These are phyloP conservation scores for Girardia tigrina DNA, from an alignment of 2,888 invertebrate species.

Conservation along the genomic window DNA sequence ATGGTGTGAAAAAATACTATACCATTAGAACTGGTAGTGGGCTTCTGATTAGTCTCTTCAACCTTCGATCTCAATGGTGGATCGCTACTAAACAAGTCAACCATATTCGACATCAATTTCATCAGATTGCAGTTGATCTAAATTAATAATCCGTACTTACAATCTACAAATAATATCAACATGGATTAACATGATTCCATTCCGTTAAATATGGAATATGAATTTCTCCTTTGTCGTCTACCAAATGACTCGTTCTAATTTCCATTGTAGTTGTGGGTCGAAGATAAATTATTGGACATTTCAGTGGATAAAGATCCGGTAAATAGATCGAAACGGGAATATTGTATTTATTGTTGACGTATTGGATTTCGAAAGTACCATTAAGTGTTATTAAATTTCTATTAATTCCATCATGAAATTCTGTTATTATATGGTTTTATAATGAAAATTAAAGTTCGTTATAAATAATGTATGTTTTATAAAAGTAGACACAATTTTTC, in stretches of 20 bases:
- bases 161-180: too few species aligned
- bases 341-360: conserved; percentile 75
- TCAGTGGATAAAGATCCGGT: conserved; percentile 87
- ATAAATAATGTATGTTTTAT: too few species aligned
- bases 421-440: too few species aligned
- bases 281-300: conserved; percentile 75
- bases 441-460: too few species aligned
- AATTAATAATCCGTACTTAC: background rate
- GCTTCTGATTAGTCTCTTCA: too few species aligned
- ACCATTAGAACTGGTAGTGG: too few species aligned
- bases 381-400: conserved; percentile 69
- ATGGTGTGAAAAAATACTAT: too few species aligned
- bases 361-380: conserved; percentile 80
- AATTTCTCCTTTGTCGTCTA: conserved; percentile 83
- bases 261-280: conserved; percentile 85
- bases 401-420: conserved; percentile 60
- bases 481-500: too few species aligned
- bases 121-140: background rate
- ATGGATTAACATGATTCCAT: conserved; percentile 55
- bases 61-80: background rate
- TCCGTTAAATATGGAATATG: conserved; percentile 90
- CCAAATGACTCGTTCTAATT: conserved; percentile 80
- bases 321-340: conserved; percentile 91
- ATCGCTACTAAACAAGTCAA: background rate
- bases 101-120: background rate